Base-by-base conservation (phyloP, 35 echinoderm and acorn worm genomes). In the Patiria miniata region DNA sequence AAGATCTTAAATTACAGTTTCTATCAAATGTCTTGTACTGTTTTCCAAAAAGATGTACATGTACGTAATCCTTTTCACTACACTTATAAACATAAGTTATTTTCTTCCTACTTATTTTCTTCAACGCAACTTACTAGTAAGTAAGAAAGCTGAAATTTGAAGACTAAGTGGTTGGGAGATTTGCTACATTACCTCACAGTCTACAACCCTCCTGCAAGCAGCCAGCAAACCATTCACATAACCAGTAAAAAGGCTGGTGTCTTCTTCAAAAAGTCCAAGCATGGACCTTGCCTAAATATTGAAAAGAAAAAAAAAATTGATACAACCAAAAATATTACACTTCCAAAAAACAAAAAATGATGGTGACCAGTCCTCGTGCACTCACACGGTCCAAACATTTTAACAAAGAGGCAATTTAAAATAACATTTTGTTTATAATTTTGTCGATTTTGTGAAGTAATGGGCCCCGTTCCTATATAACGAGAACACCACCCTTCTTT, bases 181-280 rank as follows among this genome's bases (percentile, higher is more conserved):
- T 1, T 80, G n/a, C 1, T 16, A 60, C 19, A 58, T 51, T 87
- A 87, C 85, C 85, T 87, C 40, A 56, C 85, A 87, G 40, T 87
- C 85, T 2, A 87, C 65, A 14, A 87, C 85, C 76, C 50, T 79
- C 42, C 77, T 87, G 40, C 85, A 87, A 33, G 52, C 85, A 54
- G 36, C 51, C 16, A 78, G 42, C 29, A 87, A 69, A 79, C 85
- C 76, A 36, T 79, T 78, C n/a, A 87, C 59, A 55, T 87, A 87
- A 29, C 40, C 37, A 36, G 23, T 79, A 42, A 87, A 51, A 40
- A 78, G 68, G 18, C 29, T 8, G 1, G 85, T 52, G 77, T 87
- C 85, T 56, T 53, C 77, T 39, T 87, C 85, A 56, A 87, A 87
- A 3, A 87, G 44, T 32, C 51, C 54, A 32, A 87, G 85, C 85